phyloP scores from a whole-genome alignment of 2,797 vertebrate genomes.

The Eidolon dupreanum region DNA sequence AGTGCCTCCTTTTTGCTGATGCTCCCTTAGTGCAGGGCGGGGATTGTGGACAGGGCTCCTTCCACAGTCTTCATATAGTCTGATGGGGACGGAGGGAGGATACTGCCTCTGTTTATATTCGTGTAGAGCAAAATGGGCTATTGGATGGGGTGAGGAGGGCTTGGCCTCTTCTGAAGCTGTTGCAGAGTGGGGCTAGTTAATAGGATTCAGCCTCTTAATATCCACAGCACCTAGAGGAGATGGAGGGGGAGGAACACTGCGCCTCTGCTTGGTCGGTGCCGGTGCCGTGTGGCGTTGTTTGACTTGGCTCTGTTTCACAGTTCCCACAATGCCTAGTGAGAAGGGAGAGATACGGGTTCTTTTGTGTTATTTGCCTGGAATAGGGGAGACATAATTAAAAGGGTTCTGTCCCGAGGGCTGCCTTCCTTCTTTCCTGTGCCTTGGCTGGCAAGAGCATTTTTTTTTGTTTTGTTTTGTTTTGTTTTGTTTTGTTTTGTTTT shows the following conservation, averaged over 20 bases:
- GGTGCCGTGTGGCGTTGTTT: neutral
- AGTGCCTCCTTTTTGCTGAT: neutral
- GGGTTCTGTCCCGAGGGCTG: neutral
- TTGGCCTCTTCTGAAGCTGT: neutral
- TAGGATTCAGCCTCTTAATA: neutral
- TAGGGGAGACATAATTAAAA: neutral
- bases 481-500: neutral
- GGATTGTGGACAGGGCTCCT: neutral
- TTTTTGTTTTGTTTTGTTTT: too few relatives aligned
- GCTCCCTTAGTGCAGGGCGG: neutral
- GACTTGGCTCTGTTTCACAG: neutral
- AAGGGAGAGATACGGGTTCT: neutral
- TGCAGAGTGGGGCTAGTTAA: neutral
- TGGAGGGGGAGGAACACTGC: neutral
- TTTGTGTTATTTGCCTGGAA: neutral
- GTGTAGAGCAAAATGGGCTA: neutral
- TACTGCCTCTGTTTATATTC: neutral
- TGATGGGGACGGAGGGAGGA: neutral
- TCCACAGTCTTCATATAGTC: neutral
- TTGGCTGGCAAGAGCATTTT: neutral
- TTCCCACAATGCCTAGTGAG: neutral
- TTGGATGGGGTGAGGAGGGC: neutral
- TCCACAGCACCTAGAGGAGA: neutral
- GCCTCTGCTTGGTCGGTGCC: neutral
- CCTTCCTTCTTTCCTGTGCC: neutral